A percentile compares a stretch with the other conserved stretches of the same genome.
These are phyloP conservation scores for Jacana jacana DNA, from an alignment of 2,113 vertebrate genomes.

Conservation along the genomic window DNA sequence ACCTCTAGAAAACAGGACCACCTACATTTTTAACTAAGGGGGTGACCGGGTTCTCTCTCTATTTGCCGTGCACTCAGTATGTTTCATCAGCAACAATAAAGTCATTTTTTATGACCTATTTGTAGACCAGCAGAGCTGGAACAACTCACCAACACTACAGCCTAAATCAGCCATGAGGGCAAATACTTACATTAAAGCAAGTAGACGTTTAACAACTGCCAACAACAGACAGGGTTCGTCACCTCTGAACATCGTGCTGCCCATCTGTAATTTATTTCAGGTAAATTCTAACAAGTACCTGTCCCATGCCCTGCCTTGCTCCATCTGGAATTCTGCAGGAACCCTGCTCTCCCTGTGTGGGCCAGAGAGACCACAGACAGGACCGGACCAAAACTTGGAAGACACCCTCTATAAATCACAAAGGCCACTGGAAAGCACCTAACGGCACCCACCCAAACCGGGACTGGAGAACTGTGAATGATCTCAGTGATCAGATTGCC, in stretches of 20 bases:
- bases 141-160: background rate
- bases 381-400: background rate
- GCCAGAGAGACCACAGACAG: background rate
- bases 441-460: background rate
- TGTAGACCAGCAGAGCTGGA: background rate
- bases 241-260: background rate
- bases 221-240: background rate
- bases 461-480: background rate
- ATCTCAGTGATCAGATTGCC: slow-evolving; percentile 61
- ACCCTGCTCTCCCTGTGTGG: rapidly evolving
- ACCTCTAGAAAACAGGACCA: background rate
- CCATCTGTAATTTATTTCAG: background rate
- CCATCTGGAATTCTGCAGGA: rapidly evolving
- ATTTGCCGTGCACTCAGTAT: background rate
- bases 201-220: background rate
- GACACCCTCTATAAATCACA: background rate
- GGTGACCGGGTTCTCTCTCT: background rate
- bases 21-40: background rate
- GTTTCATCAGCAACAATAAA: background rate
- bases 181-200: background rate
- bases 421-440: background rate
- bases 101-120: background rate
- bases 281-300: background rate
- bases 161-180: background rate
- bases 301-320: background rate